phyloP scores from a whole-genome alignment of 2,797 vertebrate genomes.

The Potorous gilbertii region DNA sequence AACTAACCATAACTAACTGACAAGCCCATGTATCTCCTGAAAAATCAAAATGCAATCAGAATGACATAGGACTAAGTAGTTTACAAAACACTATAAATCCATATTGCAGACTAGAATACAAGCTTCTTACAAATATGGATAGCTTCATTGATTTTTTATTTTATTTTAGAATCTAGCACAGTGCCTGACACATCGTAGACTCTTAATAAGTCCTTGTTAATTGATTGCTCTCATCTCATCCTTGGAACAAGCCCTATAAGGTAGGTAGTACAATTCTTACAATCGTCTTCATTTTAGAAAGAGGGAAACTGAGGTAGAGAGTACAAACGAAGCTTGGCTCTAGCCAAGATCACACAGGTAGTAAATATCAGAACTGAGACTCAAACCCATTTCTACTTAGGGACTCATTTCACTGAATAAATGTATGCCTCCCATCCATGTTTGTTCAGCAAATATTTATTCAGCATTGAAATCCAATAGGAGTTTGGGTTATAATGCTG shows the following conservation, averaged over 20 bases:
- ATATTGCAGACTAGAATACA: background rate
- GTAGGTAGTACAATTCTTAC: background rate
- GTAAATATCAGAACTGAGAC: background rate
- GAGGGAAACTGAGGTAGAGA: background rate
- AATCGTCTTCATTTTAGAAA: background rate
- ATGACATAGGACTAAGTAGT: background rate
- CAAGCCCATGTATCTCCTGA: background rate
- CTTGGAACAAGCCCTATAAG: background rate
- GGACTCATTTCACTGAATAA: background rate
- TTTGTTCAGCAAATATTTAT: background rate
- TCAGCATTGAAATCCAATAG: conserved; percentile 14
- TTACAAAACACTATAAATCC: background rate
- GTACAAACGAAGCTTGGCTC: background rate
- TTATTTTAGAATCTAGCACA: background rate
- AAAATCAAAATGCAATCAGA: background rate
- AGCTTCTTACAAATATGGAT: background rate
- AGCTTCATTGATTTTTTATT: background rate
- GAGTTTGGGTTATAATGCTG: background rate
- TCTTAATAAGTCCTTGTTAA: background rate
- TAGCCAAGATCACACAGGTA: background rate
- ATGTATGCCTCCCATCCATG: background rate
- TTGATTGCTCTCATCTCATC: background rate
- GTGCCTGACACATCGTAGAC: background rate
- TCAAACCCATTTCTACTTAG: background rate
- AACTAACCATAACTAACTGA: background rate